These are phyloP conservation scores for Phylloscopus whistleri DNA, from an alignment of 2,113 vertebrate species.

Conservation along the genomic window DNA sequence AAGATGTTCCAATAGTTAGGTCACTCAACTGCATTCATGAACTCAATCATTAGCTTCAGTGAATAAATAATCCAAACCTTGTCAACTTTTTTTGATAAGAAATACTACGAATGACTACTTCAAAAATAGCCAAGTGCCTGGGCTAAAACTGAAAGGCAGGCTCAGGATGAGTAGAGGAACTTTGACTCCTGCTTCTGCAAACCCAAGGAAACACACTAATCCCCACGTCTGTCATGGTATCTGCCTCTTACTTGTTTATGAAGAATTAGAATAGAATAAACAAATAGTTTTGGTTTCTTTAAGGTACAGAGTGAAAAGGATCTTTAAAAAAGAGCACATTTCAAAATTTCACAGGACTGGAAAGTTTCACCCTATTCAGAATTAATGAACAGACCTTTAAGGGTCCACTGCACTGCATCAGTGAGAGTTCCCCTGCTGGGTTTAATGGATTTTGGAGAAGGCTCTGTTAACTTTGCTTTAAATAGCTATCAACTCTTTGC, in stretches of 20 bases:
- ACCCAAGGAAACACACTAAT: neutral
- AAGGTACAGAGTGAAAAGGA: neutral
- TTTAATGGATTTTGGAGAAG: neutral
- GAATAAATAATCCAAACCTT: neutral
- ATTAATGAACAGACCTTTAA: neutral
- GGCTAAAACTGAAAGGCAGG: neutral
- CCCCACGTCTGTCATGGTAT: rapidly evolving
- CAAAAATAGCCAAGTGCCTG: neutral
- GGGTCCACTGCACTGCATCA: neutral
- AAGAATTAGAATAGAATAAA: too few species aligned
- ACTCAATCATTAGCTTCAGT: neutral
- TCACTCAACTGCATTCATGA: neutral
- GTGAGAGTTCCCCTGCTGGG: neutral
- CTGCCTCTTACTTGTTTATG: neutral
- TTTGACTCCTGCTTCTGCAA: neutral
- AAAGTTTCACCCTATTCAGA: neutral
- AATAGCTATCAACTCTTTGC: neutral
- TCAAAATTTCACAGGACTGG: neutral
- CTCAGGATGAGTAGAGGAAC: neutral
- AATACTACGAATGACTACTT: neutral
- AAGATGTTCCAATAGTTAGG: neutral
- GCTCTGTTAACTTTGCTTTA: neutral
- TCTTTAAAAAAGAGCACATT: neutral
- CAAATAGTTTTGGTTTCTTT: neutral
- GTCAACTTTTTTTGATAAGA: neutral